Base-by-base conservation (phyloP, 2,113 vertebrate genomes). In the Ascaphus truei region DNA sequence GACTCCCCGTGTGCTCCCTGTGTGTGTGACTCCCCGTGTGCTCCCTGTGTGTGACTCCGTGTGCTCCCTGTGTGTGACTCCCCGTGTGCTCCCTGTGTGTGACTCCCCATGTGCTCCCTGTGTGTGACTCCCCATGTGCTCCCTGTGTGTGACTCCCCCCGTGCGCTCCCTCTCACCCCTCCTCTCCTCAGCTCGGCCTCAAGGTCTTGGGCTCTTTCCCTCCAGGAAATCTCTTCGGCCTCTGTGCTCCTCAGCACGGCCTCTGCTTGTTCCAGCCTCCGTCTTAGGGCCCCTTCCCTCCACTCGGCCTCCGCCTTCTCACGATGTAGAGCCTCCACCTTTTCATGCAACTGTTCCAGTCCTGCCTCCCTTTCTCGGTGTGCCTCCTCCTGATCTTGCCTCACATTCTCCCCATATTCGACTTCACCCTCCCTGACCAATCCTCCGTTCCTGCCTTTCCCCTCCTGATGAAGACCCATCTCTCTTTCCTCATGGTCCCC, bases 161-260 rank as follows among this genome's bases (percentile, higher is more conserved):
- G 1, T 9, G 18, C 47, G 13, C n/a, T 59, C 2, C n/a, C n/a
- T n/a, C 1, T 31, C 12, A 69, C 20, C 52, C 73, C 30, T n/a
- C 3, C 13, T 16, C 4, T 3, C 45, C 63, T 41, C 12, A 9
- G n/a, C 25, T 80, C 76, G 41, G 72, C 29, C 1, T 65, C 79
- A 74, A 85, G 41, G 10, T 71, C 69, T 36, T 76, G 79, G 9
- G 79, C 76, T 5, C 81, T 87, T 72, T 86, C 84, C 16, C 75
- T 83, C 84, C 86, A 86, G 60, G 86, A 55, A 0, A 82, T 74
- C 75, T 89, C 84, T 68, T 72, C 62, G 16, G 80, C 85, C 73
- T 89, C 84, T 0, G 73, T 88, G 39, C 77, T 76, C 22, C 81
- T 83, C 71, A 88, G 66, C 39, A 78, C 31, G 29, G 34, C 50